These are phyloP conservation scores for Lampris incognitus DNA, from an alignment of 2,113 vertebrate species.

Conservation along the genomic window DNA sequence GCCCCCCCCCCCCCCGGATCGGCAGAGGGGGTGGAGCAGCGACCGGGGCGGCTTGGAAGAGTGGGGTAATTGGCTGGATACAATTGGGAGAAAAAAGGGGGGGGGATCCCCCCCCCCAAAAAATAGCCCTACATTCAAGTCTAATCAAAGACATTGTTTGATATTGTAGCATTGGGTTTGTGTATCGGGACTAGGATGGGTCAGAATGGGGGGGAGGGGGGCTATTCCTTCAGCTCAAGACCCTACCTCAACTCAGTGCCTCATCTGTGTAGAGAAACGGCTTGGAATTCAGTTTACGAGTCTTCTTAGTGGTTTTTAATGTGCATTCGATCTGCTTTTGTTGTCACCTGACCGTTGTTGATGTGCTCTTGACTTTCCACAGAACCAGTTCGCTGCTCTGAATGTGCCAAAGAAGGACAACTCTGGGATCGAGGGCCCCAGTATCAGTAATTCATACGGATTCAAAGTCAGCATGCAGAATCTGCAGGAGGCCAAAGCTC, in stretches of 20 bases:
- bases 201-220: too few species aligned
- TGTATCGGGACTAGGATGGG: too few species aligned
- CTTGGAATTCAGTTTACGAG: too few species aligned
- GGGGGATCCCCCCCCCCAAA: too few species aligned
- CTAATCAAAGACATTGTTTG: too few species aligned
- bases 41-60: too few species aligned
- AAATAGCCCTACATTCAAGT: too few species aligned
- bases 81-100: too few species aligned
- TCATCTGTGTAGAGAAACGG: background rate
- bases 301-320: background rate
- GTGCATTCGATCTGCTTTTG: background rate
- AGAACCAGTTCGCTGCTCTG: conserved; percentile 93
- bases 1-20: too few species aligned
- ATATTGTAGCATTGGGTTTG: too few species aligned
- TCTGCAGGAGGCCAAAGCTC: conserved; percentile 94
- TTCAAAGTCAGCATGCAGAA: conserved; percentile 98
- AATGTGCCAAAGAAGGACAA: conserved; percentile 88
- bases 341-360: background rate
- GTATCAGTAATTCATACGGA: conserved; percentile 94
- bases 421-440: conserved; percentile 96
- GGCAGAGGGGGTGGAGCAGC: too few species aligned
- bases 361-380: conserved; percentile 20
- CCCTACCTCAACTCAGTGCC: background rate
- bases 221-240: background rate
- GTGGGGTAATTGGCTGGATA: too few species aligned